Percentiles rank a stretch among this genome's conserved stretches.
Conservation (phyloP, 2,113 vertebrate species). For the Trogon surrucura region DNA sequence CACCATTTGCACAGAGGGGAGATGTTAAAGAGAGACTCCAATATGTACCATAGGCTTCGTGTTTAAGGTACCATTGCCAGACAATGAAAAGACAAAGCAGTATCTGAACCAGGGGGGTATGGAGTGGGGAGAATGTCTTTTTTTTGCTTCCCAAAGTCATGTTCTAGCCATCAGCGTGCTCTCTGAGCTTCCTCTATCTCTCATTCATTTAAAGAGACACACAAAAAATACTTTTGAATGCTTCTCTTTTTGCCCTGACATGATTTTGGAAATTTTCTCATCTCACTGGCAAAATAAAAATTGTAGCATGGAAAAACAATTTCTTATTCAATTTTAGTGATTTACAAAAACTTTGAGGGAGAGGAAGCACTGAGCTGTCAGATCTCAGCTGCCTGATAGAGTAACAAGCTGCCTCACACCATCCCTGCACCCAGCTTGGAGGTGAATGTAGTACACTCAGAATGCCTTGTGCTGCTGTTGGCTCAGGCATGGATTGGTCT, state of each 20-base stretch:
- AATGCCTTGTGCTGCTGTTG: constrained; percentile 2
- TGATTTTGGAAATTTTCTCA: not conserved
- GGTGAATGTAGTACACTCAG: not conserved
- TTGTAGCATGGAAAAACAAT: not conserved
- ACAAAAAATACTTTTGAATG: not conserved
- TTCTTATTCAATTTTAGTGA: not conserved
- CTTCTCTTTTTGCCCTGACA: not conserved
- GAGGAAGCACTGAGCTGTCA: not conserved
- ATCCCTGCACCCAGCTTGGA: not conserved
- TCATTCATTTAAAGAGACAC: not conserved
- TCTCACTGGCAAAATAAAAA: not conserved
- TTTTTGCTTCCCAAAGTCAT: not conserved
- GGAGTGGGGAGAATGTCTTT: not conserved
- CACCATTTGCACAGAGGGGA: not conserved
- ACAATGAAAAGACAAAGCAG: not conserved
- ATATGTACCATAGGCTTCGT: not conserved
- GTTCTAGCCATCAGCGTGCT: not conserved
- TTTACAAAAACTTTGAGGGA: not conserved
- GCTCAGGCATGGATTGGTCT: not conserved
- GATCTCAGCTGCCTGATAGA: not conserved
- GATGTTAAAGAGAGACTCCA: not conserved
- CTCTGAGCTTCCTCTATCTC: not conserved
- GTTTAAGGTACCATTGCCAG: not conserved
- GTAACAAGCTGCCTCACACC: not conserved
- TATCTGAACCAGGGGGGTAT: not conserved